Conservation (phyloP, 2,888 invertebrate species). For the Drosophila pullipes region DNA sequence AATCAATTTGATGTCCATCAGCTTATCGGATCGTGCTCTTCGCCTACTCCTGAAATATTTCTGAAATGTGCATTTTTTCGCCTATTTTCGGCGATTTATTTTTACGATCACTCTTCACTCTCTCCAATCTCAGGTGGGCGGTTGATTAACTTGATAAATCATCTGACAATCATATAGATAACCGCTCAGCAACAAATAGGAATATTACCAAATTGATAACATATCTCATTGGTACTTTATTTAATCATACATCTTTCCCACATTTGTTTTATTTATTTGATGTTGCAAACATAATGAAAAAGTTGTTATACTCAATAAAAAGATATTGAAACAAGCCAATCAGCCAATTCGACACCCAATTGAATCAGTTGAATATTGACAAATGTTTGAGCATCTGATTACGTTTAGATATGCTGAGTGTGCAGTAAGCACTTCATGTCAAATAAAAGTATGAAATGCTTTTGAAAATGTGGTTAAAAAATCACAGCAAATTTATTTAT, state of each 20-base stretch:
- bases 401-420: not conserved
- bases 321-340: not conserved
- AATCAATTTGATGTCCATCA: not conserved
- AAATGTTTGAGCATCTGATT: not conserved
- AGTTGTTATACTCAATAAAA: not conserved
- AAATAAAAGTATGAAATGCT: too few species aligned
- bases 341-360: constrained; percentile 35
- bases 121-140: not conserved
- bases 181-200: not conserved
- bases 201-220: not conserved
- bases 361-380: constrained; percentile 21
- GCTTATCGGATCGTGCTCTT: not conserved
- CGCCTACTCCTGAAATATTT: not conserved
- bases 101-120: not conserved
- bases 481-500: too few species aligned
- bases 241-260: not conserved
- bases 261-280: not conserved
- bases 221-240: too few species aligned
- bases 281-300: constrained; percentile 4
- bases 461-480: too few species aligned
- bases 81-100: not conserved
- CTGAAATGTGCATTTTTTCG: not conserved
- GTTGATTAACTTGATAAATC: constrained; percentile 7
- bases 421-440: too few species aligned
- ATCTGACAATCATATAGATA: constrained; percentile 9